Percentiles rank a stretch among this genome's conserved stretches.
Conservation (phyloP, 2,113 vertebrate genomes). For the Montifringilla adamsi region DNA sequence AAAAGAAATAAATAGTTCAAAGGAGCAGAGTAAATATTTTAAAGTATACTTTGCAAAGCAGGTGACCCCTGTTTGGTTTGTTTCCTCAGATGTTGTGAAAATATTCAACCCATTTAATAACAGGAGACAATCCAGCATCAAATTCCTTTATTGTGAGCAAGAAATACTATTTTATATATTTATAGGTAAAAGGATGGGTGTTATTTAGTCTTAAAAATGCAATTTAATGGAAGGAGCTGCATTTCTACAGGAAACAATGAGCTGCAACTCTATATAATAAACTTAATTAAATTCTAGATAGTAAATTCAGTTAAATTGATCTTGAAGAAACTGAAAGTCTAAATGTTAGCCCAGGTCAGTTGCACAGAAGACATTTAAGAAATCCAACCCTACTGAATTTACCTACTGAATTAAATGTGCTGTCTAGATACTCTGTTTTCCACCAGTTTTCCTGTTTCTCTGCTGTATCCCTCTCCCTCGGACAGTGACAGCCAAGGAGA, state of each 20-base stretch:
- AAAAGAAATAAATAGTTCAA: neutral
- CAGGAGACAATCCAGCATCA: neutral
- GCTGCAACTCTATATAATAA: neutral
- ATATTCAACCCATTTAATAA: neutral
- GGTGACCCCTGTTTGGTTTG: neutral
- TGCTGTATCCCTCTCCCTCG: neutral
- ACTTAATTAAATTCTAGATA: constrained; percentile 24
- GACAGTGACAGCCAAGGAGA: neutral
- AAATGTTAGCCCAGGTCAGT: neutral
- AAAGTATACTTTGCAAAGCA: neutral
- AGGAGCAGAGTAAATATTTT: neutral
- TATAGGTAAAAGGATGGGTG: neutral
- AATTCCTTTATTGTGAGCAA: neutral
- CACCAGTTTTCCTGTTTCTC: neutral
- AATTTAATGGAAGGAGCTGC: neutral
- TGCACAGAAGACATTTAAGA: neutral
- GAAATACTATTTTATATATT: neutral
- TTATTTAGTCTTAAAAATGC: constrained; percentile 35
- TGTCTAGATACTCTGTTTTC: neutral
- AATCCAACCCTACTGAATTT: neutral
- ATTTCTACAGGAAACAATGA: neutral
- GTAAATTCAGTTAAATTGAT: constrained; percentile 48
- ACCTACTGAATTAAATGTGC: neutral
- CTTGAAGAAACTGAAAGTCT: neutral
- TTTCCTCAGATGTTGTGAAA: neutral